These are phyloP conservation scores for Corythoichthys intestinalis DNA, from an alignment of 2,113 vertebrate genomes.

Conservation along the genomic window DNA sequence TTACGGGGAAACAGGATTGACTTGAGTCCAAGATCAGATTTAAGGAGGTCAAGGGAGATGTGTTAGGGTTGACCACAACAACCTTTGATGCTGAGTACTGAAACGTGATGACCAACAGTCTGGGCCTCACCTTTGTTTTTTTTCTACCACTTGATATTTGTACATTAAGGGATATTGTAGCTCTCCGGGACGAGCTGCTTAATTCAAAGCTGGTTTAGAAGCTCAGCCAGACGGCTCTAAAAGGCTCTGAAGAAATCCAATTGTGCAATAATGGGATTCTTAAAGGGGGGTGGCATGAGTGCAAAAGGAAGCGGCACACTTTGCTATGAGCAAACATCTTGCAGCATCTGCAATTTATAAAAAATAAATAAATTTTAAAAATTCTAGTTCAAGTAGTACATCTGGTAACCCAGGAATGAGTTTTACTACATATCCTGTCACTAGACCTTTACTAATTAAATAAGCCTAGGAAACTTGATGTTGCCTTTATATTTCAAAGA, in stretches of 20 bases:
- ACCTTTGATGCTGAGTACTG: background rate
- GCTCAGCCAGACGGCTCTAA: constrained; percentile 73
- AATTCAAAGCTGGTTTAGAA: constrained; percentile 72
- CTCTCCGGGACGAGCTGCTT: constrained; percentile 65
- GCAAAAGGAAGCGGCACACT: background rate
- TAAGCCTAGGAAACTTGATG: background rate
- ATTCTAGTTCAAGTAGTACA: background rate
- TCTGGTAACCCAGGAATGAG: background rate
- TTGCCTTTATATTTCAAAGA: too few species aligned
- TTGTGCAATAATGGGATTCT: constrained; percentile 72
- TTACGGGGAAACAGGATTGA: constrained; percentile 22
- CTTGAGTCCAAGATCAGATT: constrained; percentile 27
- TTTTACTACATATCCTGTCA: background rate
- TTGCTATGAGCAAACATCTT: background rate
- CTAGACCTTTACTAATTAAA: too few species aligned
- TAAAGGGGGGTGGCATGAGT: constrained; percentile 43
- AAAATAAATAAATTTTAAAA: background rate
- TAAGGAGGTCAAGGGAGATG: constrained; percentile 1
- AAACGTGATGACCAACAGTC: background rate
- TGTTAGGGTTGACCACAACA: background rate
- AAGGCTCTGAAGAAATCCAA: constrained; percentile 70
- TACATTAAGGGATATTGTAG: constrained; percentile 38
- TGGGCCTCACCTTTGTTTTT: background rate
- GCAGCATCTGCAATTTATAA: background rate
- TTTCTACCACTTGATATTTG: constrained; percentile 9